Conservation (phyloP, 2,888 invertebrate genomes). For the Lycophotia porphyrea region DNA sequence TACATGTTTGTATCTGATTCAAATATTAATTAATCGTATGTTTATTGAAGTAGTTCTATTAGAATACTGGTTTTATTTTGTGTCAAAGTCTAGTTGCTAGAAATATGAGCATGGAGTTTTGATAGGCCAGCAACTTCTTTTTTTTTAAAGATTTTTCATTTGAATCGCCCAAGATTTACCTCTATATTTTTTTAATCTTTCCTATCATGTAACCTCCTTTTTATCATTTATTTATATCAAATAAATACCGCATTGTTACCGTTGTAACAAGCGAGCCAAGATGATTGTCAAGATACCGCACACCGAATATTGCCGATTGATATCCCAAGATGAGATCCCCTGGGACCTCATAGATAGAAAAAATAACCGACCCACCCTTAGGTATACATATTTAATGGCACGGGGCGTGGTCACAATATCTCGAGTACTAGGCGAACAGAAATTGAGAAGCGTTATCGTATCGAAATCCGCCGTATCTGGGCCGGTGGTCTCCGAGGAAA, state of each 20-base stretch:
- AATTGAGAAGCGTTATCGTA: constrained; percentile 90
- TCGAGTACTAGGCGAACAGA: constrained; percentile 82
- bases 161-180: neutral
- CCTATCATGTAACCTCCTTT: constrained; percentile 29
- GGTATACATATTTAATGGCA: constrained; percentile 85
- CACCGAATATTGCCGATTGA: constrained; percentile 85
- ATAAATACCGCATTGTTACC: constrained; percentile 65
- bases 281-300: constrained; percentile 83
- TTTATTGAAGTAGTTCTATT: constrained; percentile 36
- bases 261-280: constrained; percentile 70
- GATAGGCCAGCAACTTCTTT: neutral
- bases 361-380: constrained; percentile 69
- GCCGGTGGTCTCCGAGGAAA: constrained; percentile 93
- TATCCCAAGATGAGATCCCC: constrained; percentile 81
- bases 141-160: neutral
- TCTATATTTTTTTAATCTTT: constrained; percentile 31
- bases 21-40: constrained; percentile 27
- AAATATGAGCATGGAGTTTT: neutral
- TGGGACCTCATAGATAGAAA: constrained; percentile 73
- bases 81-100: neutral
- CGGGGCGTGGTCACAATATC: constrained; percentile 85
- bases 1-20: constrained; percentile 38
- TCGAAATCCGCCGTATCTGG: constrained; percentile 90
- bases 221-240: constrained; percentile 70
- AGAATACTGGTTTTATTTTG: constrained; percentile 6